These are phyloP conservation scores for Magallana nippona DNA, from an alignment of 2,888 invertebrate genomes.

Conservation along the genomic window DNA sequence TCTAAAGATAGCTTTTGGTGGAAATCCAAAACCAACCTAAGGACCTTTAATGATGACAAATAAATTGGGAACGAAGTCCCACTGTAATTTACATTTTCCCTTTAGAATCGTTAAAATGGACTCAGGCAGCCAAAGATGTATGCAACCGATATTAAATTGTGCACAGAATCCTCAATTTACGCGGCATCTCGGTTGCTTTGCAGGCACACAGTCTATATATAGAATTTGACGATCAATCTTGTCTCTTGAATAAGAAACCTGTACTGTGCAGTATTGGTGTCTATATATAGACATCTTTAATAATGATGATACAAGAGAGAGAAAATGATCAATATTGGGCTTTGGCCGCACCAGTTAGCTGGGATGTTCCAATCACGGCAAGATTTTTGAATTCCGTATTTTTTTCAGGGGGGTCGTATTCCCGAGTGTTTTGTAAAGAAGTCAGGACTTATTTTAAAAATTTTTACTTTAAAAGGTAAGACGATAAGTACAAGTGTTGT, in stretches of 20 bases:
- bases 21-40: background rate
- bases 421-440: no score
- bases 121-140: slow-evolving; percentile 6
- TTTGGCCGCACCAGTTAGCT: background rate
- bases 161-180: slow-evolving; percentile 29
- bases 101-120: slow-evolving; percentile 14
- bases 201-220: background rate
- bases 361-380: background rate
- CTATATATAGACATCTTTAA: slow-evolving; percentile 31
- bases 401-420: background rate
- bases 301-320: slow-evolving; percentile 28
- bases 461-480: no score
- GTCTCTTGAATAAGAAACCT: slow-evolving; percentile 25
- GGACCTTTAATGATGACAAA: background rate
- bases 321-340: slow-evolving; percentile 17
- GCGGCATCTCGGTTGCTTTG: background rate
- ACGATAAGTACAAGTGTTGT: no score
- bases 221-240: slow-evolving; percentile 31
- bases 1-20: background rate
- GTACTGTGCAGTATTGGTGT: slow-evolving; percentile 1
- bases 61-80: background rate
- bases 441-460: no score
- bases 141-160: slow-evolving; percentile 26
- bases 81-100: slow-evolving; percentile 5
- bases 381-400: background rate